Evolutionary conservation across 2,797 vertebrate species (phyloP).

Genomic region (Sebastes vulpes): DNA sequence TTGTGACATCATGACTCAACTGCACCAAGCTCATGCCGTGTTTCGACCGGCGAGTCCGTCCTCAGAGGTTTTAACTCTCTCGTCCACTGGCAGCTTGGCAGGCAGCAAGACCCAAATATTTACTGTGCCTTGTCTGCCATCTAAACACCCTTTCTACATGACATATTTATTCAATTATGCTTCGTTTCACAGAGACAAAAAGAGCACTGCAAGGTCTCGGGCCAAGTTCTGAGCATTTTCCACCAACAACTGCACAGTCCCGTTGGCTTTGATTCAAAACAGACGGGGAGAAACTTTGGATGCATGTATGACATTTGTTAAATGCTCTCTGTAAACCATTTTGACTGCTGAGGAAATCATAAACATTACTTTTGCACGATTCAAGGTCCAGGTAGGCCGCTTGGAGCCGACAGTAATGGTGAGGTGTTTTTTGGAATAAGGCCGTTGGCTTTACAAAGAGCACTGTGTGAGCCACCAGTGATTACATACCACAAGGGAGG

Average conservation of each 20-base stretch:
- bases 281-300: slow-evolving; percentile 65
- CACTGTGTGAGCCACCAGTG: slow-evolving; percentile 58
- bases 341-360: slow-evolving; percentile 76
- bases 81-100: slow-evolving; percentile 45
- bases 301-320: slow-evolving; percentile 71
- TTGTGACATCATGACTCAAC: slow-evolving; percentile 20
- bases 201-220: slow-evolving; percentile 23
- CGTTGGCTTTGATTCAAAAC: slow-evolving; percentile 74
- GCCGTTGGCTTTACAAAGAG: slow-evolving; percentile 51
- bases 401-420: slow-evolving; percentile 25
- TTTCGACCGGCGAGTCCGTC: slow-evolving; percentile 26
- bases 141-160: slow-evolving; percentile 69
- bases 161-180: slow-evolving; percentile 81
- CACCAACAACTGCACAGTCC: slow-evolving; percentile 61
- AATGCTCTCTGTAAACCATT: slow-evolving; percentile 71
- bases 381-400: slow-evolving; percentile 61
- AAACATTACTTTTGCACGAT: slow-evolving; percentile 70
- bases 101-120: slow-evolving; percentile 74
- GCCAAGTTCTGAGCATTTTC: slow-evolving; percentile 74
- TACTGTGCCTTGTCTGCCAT: slow-evolving; percentile 70
- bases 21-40: neutral
- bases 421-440: slow-evolving; percentile 69
- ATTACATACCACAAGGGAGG: slow-evolving; percentile 64
- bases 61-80: slow-evolving; percentile 55
- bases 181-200: slow-evolving; percentile 71